phyloP scores from a whole-genome alignment of 2,888 invertebrate species.

The Galerucella nymphaeae region DNA sequence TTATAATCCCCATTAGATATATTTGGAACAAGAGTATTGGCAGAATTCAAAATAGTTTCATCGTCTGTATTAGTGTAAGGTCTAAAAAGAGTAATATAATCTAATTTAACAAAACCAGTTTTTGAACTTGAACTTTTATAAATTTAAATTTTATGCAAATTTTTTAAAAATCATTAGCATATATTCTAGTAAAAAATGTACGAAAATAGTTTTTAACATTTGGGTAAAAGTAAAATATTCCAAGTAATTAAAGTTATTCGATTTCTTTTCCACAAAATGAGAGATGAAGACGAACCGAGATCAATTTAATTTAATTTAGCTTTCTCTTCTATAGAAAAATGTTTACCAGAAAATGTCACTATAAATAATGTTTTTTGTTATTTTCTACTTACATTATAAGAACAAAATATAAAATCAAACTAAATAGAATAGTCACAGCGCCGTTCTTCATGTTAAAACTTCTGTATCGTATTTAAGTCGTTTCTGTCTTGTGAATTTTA shows the following conservation, averaged over 20 bases:
- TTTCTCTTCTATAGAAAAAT: constrained; percentile 5
- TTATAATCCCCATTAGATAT: constrained; percentile 19
- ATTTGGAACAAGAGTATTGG: constrained; percentile 27
- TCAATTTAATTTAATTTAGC: neutral
- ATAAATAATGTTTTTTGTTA: constrained; percentile 13
- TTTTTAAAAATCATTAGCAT: neutral
- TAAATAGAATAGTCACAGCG: constrained; percentile 23
- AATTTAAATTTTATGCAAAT: neutral
- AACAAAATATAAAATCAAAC: constrained; percentile 26
- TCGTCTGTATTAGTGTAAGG: constrained; percentile 30
- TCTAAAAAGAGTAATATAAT: constrained; percentile 12
- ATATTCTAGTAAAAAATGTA: neutral
- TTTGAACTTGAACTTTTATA: neutral
- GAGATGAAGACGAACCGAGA: neutral
- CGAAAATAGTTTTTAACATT: neutral
- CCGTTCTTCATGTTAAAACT: constrained; percentile 38
- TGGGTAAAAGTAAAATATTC: neutral
- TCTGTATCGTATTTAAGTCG: constrained; percentile 25
- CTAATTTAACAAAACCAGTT: neutral
- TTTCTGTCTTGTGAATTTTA: constrained; percentile 30
- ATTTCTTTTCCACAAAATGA: neutral
- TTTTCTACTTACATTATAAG: constrained; percentile 31
- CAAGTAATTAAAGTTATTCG: neutral
- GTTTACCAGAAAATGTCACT: constrained; percentile 20
- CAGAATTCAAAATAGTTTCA: constrained; percentile 14